Evolutionary conservation across 1,140 invertebrate genomes (phyloP).

Genomic region (Drosophila ananassae): DNA sequence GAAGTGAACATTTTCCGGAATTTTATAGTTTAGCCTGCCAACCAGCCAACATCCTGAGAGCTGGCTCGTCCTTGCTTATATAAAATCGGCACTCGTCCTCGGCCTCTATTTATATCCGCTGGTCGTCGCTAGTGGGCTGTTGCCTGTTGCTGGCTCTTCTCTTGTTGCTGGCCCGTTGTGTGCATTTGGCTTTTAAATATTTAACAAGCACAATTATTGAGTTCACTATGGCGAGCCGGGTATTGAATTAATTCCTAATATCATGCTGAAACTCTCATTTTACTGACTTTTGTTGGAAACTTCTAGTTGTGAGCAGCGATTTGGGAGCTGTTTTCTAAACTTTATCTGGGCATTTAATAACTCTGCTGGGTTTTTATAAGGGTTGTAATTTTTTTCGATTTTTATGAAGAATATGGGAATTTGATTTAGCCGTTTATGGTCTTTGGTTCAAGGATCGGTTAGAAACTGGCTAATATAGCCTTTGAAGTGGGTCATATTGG

Average conservation of each 20-base stretch:
- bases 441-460: too few relatives aligned
- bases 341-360: too few relatives aligned
- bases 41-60: constrained; percentile 20
- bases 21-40: constrained; percentile 72
- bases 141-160: constrained; percentile 31
- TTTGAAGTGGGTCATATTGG: too few relatives aligned
- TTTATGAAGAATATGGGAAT: too few relatives aligned
- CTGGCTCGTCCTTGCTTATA: constrained; percentile 41
- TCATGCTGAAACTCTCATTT: constrained; percentile 34
- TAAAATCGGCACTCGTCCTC: constrained; percentile 35
- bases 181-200: constrained; percentile 70
- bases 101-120: constrained; percentile 11
- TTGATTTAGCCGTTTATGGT: neutral
- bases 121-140: constrained; percentile 25
- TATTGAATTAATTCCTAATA: constrained; percentile 61
- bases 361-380: too few relatives aligned
- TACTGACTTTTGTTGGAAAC: constrained; percentile 10
- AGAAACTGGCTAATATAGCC: too few relatives aligned
- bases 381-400: too few relatives aligned
- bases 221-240: constrained; percentile 52
- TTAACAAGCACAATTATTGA: constrained; percentile 72
- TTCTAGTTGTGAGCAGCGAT: constrained; percentile 20
- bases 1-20: constrained; percentile 36
- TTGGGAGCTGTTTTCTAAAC: constrained; percentile 7
- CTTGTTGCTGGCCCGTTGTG: constrained; percentile 7